Conservation (phyloP, 1,140 invertebrate species). For the Drosophila leontia region DNA sequence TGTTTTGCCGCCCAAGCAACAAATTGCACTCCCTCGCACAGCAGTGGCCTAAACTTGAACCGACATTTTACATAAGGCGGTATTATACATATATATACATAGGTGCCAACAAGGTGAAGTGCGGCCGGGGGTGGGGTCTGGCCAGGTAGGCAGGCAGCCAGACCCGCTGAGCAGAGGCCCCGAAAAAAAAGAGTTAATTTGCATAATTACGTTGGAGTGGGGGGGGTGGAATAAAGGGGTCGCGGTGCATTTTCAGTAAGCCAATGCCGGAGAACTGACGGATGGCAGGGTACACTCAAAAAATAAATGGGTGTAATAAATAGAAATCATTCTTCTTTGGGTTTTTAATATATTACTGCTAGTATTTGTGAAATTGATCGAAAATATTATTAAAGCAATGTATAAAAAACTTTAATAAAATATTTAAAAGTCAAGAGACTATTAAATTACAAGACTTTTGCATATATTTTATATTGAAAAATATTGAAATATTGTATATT, state of each 20-base stretch:
- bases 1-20: conserved; percentile 64
- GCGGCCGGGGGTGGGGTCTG: neutral
- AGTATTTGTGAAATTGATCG: too few relatives aligned
- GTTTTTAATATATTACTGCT: too few relatives aligned
- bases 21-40: conserved; percentile 63
- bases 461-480: too few relatives aligned
- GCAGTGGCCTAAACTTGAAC: conserved; percentile 62
- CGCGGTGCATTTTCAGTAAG: conserved; percentile 49
- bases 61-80: conserved; percentile 69
- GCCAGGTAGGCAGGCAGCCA: conserved; percentile 43
- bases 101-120: conserved; percentile 13
- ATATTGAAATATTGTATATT: too few relatives aligned
- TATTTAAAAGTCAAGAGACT: too few relatives aligned
- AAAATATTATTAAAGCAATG: too few relatives aligned
- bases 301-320: neutral
- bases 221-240: conserved; percentile 22
- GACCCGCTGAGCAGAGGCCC: conserved; percentile 71
- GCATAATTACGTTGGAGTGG: conserved; percentile 73
- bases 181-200: conserved; percentile 78
- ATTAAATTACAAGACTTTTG: too few relatives aligned
- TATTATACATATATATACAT: conserved; percentile 42
- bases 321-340: too few relatives aligned
- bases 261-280: conserved; percentile 36
- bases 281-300: conserved; percentile 14
- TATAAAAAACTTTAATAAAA: too few relatives aligned